These are phyloP conservation scores for Amblyopsis hoosieri DNA, from an alignment of 2,797 vertebrate species.

Conservation along the genomic window DNA sequence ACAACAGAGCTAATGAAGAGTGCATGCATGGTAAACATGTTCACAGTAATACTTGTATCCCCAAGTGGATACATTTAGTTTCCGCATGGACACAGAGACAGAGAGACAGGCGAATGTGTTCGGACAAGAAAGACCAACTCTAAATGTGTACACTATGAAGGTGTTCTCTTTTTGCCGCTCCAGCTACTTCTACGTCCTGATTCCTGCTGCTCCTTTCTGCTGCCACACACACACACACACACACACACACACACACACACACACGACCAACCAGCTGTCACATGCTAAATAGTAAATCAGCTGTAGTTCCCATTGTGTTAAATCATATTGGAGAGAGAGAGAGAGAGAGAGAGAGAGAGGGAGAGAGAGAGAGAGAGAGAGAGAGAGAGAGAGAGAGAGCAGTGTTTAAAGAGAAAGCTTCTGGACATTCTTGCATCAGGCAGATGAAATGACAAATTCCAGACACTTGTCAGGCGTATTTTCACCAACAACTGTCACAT, in stretches of 20 bases:
- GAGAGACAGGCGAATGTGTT: background rate
- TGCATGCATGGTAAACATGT: too few species aligned
- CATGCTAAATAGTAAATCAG: constrained; percentile 20
- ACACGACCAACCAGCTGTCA: too few species aligned
- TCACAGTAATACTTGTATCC: too few species aligned
- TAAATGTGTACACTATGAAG: too few species aligned
- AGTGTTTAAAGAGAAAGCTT: constrained; percentile 21
- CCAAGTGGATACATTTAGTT: too few species aligned
- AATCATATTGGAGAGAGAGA: constrained; percentile 14
- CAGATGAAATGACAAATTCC: constrained; percentile 13
- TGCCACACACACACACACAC: background rate
- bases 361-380: background rate
- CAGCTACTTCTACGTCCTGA: constrained; percentile 9
- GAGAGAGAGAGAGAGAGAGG: background rate
- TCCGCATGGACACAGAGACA: too few species aligned
- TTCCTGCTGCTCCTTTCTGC: constrained; percentile 12
- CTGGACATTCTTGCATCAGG: constrained; percentile 18
- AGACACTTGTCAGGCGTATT: constrained; percentile 13
- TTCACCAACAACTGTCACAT: background rate
- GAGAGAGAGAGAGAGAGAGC: constrained; percentile 14
- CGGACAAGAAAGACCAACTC: background rate
- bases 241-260: too few species aligned
- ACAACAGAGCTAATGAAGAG: too few species aligned
- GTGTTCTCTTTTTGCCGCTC: constrained; percentile 24
- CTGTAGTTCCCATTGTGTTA: constrained; percentile 22